These are phyloP conservation scores for Lepas anatifera DNA, from an alignment of 2,888 invertebrate genomes.

Conservation along the genomic window DNA sequence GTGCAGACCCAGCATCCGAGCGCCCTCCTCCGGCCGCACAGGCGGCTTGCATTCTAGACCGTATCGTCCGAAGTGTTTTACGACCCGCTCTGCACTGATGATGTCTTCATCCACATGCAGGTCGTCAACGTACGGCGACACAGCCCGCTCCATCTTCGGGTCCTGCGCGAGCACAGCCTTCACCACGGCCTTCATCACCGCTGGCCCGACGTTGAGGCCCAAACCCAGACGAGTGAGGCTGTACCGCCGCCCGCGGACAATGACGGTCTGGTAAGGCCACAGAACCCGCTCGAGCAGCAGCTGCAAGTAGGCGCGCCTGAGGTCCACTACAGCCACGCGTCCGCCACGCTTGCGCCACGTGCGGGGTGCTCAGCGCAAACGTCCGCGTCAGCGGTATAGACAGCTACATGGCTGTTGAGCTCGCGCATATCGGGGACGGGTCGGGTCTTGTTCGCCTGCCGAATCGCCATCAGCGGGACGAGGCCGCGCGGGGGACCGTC, in stretches of 20 bases:
- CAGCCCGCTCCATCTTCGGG: neutral
- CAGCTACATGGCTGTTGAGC: neutral
- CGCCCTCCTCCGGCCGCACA: slow-evolving; percentile 4
- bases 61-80: slow-evolving; percentile 4
- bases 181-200: slow-evolving; percentile 12
- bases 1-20: slow-evolving; percentile 1
- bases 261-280: no score
- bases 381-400: neutral
- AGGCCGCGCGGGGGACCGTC: neutral
- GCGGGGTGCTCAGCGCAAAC: no score
- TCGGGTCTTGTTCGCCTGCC: neutral
- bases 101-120: slow-evolving; percentile 16
- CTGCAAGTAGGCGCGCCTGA: no score
- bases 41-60: slow-evolving; percentile 9
- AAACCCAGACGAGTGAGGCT: slow-evolving; percentile 15
- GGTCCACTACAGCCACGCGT: no score
- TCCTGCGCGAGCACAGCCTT: neutral
- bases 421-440: neutral
- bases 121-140: slow-evolving; percentile 15
- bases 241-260: no score
- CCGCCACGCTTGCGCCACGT: no score
- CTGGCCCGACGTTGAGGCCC: slow-evolving; percentile 9
- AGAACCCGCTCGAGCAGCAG: no score
- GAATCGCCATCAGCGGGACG: neutral
- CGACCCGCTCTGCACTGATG: neutral